These are phyloP conservation scores for Porites divaricata DNA, from an alignment of 92 coral and sea anemone species.

Conservation along the genomic window DNA sequence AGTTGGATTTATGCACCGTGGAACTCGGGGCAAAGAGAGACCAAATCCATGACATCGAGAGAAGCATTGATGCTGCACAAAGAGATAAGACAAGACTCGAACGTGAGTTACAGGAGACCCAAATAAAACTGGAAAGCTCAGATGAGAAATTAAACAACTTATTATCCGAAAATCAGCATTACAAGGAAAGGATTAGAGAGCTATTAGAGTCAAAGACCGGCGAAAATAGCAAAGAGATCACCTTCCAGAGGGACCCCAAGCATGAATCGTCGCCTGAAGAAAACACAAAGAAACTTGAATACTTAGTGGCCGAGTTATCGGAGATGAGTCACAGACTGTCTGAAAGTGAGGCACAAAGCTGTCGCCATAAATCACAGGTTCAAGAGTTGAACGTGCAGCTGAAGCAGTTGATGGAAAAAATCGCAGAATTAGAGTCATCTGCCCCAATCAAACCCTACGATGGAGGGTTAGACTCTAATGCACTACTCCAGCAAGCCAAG, in stretches of 20 bases:
- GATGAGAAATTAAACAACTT: neutral
- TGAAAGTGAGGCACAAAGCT: slow-evolving; percentile 10
- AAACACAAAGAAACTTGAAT: neutral
- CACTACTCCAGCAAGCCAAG: slow-evolving; percentile 39
- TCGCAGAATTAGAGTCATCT: slow-evolving; percentile 30
- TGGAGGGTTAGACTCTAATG: neutral
- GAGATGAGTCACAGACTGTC: slow-evolving; percentile 13
- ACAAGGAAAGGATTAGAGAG: slow-evolving; percentile 1
- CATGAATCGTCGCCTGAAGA: neutral
- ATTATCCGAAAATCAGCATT: slow-evolving; percentile 2
- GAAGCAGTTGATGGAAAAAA: slow-evolving; percentile 24
- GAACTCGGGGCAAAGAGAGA: slow-evolving; percentile 59
- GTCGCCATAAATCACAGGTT: slow-evolving; percentile 15
- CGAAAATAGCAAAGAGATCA: neutral
- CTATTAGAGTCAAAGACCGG: neutral
- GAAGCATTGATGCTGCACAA: neutral
- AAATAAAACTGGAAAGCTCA: slow-evolving; percentile 5
- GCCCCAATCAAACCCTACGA: neutral
- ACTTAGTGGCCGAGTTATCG: slow-evolving; percentile 24
- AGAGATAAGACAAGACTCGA: slow-evolving; percentile 5
- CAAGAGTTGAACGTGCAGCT: slow-evolving; percentile 22
- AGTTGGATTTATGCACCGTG: slow-evolving; percentile 50
- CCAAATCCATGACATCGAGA: slow-evolving; percentile 60
- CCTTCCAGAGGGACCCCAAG: neutral
- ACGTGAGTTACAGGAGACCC: neutral